Evolutionary conservation across 2,113 vertebrate genomes (phyloP), one percentile per base, ranked within the genome.

Genomic region (Serilophus lunatus): DNA sequence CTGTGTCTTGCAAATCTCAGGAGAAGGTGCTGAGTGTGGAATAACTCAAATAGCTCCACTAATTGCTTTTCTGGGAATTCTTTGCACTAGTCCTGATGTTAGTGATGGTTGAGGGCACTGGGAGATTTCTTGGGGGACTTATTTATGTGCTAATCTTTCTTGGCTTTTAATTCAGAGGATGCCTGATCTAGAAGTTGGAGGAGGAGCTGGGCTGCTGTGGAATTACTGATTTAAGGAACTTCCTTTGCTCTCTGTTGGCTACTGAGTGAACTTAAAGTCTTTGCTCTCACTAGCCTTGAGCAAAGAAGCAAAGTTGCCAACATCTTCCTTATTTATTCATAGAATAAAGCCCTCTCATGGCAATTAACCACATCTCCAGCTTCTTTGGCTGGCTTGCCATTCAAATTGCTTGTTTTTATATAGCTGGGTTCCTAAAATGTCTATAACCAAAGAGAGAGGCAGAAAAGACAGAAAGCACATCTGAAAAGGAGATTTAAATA

Each of bases 401-500:
- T 87, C 70, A 82, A 15, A 56, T n/a, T 36, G 29, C 40, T 94
- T 90, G 26, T 5, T 66, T 95, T 94, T 45, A 33, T 81, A 7
- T 12, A 26, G n/a, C 6, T 78, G 44, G n/a, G 44, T 77, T 54
- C 59, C 51, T 14, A 51, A 38, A 63, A 54, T 5, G 7, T 56
- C 77, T 85, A 29, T 59, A 79, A 50, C 9, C 18, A 68, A 47
- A 78, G 50, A 60, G 25, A 74, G 65, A 68, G 24, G 44, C 17
- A 44, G 63, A 35, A 76, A 54, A 90, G 54, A 69, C 44, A 65
- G 76, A 50, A 66, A 78, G 35, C 72, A 79, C 51, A 33, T 83
- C 44, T 96, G 44, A 88, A 95, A 90, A 77, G 64, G 89, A 95
- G 89, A 84, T 81, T 61, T 50, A 64, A 92, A 77, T 80, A 86